Conservation (phyloP, 2,888 invertebrate species). For the Sepiola atlantica region DNA sequence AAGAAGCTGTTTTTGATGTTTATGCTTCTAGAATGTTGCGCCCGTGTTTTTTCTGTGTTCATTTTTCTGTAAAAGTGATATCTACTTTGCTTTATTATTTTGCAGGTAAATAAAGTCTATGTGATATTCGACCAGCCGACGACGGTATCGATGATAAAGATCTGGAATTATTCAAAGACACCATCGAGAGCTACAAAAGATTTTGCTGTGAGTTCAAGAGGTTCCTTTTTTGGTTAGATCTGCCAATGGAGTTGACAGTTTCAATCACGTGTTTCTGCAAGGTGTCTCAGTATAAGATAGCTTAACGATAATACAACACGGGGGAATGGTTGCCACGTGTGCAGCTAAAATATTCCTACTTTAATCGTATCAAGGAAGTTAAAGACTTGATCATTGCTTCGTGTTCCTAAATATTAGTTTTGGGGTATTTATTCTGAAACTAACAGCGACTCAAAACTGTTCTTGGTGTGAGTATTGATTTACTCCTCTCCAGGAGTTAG, state of each 20-base stretch:
- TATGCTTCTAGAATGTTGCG: not conserved
- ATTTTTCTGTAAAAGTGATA: not conserved
- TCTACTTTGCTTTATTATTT: not conserved
- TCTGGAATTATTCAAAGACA: conserved; percentile 91
- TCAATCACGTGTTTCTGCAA: not conserved
- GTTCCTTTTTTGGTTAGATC: not conserved
- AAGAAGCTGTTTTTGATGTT: too few relatives aligned
- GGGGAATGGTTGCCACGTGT: not conserved
- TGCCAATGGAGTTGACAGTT: not conserved
- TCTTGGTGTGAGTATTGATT: too few relatives aligned
- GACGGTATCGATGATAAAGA: conserved; percentile 83
- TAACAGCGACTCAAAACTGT: too few relatives aligned
- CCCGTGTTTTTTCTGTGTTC: not conserved
- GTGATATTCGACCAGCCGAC: conserved; percentile 86
- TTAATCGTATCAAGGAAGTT: too few relatives aligned
- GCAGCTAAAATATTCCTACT: too few relatives aligned
- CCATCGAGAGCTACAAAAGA: conserved; percentile 86
- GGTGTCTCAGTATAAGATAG: too few relatives aligned
- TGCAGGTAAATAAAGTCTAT: conserved; percentile 82
- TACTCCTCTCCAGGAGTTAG: too few relatives aligned
- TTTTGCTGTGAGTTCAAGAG: conserved; percentile 81
- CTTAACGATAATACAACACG: not conserved
- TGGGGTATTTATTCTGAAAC: too few relatives aligned
- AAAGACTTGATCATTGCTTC: too few relatives aligned
- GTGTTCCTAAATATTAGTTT: too few relatives aligned